These are phyloP conservation scores for Xenotilapia leptura DNA, from an alignment of 2,113 vertebrate species.

Conservation along the genomic window DNA sequence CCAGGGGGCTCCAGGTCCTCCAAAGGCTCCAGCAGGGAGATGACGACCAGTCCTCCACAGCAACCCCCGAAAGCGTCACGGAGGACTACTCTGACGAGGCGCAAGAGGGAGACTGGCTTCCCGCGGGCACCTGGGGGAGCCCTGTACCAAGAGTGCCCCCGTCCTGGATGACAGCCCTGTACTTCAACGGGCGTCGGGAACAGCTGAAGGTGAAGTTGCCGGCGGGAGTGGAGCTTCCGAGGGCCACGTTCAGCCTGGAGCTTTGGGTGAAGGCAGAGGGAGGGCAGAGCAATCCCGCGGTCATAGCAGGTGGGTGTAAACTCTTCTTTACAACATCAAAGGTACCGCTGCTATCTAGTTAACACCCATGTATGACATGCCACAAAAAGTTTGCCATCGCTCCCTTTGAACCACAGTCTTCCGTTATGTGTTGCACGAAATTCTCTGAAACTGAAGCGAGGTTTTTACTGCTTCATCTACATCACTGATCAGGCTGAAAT, in stretches of 20 bases:
- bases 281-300: slow-evolving; percentile 85
- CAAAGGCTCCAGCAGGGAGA: neutral
- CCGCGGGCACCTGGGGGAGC: slow-evolving; percentile 44
- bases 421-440: neutral
- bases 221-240: slow-evolving; percentile 72
- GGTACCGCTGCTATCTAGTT: neutral
- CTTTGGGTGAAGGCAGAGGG: slow-evolving; percentile 90
- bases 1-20: neutral
- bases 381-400: neutral
- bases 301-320: slow-evolving; percentile 84
- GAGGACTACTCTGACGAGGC: slow-evolving; percentile 60
- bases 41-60: neutral
- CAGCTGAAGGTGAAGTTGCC: slow-evolving; percentile 75
- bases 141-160: slow-evolving; percentile 37
- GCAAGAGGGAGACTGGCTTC: slow-evolving; percentile 28
- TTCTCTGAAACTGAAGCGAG: neutral
- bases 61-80: neutral
- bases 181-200: slow-evolving; percentile 81
- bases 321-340: neutral
- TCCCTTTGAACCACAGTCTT: neutral
- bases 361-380: neutral
- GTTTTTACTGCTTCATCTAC: neutral
- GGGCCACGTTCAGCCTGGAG: slow-evolving; percentile 83
- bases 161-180: slow-evolving; percentile 73
- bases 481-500: neutral